Conservation (phyloP, 2,888 invertebrate species). For the Cephus pulcher region DNA sequence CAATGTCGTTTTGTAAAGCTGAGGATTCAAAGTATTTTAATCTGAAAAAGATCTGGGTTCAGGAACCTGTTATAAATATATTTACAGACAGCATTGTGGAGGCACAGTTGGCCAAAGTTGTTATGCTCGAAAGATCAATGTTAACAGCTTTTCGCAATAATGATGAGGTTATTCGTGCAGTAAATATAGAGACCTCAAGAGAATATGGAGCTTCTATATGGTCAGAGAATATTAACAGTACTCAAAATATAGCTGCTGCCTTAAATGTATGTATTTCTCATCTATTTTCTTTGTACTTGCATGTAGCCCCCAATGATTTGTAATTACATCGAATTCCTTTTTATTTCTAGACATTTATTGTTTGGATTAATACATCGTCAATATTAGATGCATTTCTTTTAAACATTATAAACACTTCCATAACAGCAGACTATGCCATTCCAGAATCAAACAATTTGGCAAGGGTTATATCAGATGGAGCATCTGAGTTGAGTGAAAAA, state of each 20-base stretch:
- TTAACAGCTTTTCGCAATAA: slow-evolving; percentile 28
- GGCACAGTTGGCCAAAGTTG: slow-evolving; percentile 19
- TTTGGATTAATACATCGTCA: slow-evolving; percentile 29
- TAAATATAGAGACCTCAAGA: background rate
- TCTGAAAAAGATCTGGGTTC: slow-evolving; percentile 30
- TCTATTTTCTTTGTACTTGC: background rate
- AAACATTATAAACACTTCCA: background rate
- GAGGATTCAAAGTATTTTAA: slow-evolving; percentile 30
- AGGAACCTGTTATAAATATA: slow-evolving; percentile 29
- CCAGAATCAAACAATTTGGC: background rate
- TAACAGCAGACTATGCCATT: background rate
- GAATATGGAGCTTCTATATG: slow-evolving; percentile 27
- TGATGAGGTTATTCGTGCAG: slow-evolving; percentile 23
- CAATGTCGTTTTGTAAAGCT: slow-evolving; percentile 18
- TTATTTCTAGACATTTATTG: slow-evolving; percentile 6
- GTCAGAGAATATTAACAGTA: slow-evolving; percentile 28
- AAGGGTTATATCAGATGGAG: background rate
- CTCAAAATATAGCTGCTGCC: slow-evolving; percentile 25
- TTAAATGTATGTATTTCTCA: slow-evolving; percentile 11
- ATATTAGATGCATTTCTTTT: background rate
- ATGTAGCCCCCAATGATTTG: background rate
- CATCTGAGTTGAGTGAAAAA: slow-evolving; percentile 15
- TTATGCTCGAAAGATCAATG: slow-evolving; percentile 21
- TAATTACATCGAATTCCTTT: background rate
- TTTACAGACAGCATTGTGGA: slow-evolving; percentile 23